Evolutionary conservation across 2,113 vertebrate genomes (phyloP).

Genomic region (Meleagris gallopavo): DNA sequence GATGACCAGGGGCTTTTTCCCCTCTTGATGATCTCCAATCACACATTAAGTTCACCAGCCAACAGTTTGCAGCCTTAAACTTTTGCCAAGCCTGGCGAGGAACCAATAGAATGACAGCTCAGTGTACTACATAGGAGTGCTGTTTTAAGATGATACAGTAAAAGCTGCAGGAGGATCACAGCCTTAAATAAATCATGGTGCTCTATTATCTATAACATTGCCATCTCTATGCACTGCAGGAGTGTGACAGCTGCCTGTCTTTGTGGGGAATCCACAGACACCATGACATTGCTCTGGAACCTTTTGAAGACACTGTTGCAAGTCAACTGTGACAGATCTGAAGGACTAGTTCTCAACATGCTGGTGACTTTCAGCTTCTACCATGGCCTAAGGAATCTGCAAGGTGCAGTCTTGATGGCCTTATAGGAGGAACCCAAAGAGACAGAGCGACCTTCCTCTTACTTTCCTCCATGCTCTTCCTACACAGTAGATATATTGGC

Average conservation of each 20-base stretch:
- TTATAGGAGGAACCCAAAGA: background rate
- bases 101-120: slow-evolving; percentile 45
- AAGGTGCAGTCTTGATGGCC: background rate
- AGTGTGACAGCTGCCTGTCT: background rate
- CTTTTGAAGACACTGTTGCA: fast-evolving
- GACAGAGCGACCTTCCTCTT: background rate
- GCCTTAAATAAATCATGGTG: slow-evolving; percentile 69
- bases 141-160: slow-evolving; percentile 59
- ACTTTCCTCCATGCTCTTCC: background rate
- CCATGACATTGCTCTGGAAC: fast-evolving
- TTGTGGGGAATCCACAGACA: background rate
- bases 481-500: background rate
- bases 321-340: background rate
- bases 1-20: background rate
- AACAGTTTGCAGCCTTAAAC: background rate
- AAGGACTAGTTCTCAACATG: background rate
- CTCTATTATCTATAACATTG: slow-evolving; percentile 49
- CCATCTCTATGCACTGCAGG: background rate
- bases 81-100: background rate
- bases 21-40: background rate
- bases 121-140: slow-evolving; percentile 40
- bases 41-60: background rate
- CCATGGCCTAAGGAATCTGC: background rate
- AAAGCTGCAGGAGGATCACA: slow-evolving; percentile 55
- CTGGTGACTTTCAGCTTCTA: background rate